Evolutionary conservation across 2,888 invertebrate species (phyloP), one percentile per base, ranked within the genome.

Genomic region (Mythimna vitellina): DNA sequence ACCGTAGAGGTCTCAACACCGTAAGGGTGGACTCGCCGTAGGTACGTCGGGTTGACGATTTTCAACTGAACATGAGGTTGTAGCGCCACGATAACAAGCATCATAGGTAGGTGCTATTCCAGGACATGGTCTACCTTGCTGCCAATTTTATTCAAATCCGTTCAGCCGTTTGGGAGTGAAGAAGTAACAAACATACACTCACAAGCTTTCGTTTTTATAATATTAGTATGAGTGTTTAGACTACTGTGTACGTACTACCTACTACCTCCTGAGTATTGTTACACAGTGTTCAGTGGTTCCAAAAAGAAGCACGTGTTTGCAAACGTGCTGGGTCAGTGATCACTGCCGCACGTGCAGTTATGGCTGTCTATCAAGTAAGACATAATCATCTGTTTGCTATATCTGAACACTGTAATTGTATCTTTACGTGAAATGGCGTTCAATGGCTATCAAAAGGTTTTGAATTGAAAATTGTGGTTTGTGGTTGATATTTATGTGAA

Each of bases 251-350:
- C 46, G 17, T 17, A 46, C 29, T n/a, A n/a, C n/a, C n/a, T n/a
- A n/a, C n/a, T n/a, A 49, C 32, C 35, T 57, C 51, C 64, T 51
- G 25, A 56, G 20, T 61, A 63, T 17, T 49, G 17, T 49, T 62
- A 32, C n/a, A 42, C 46, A 9, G 12, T 51, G 57, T 29, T 1
- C 14, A 42, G n/a, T n/a, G 32, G 7, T 46, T 67, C 14, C 10
- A 57, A 29, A 58, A 14, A 12, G 46, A 14, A 12, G 46, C 79
- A 78, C 79, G 63, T 78, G 78, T 42, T 51, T 38, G 4, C 9
- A 29, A 69, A 65, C 65, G 68, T 65, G 73, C 42, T 29, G 42
- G 60, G 35, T 57, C 25, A 65, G 68, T 63, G 67, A 73, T 56
- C 54, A 61, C 32, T n/a, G 49, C n/a, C 14, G 38, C 73, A 68